Evolutionary conservation across 2,113 vertebrate species (phyloP).

Genomic region (Oryzias curvinotus): DNA sequence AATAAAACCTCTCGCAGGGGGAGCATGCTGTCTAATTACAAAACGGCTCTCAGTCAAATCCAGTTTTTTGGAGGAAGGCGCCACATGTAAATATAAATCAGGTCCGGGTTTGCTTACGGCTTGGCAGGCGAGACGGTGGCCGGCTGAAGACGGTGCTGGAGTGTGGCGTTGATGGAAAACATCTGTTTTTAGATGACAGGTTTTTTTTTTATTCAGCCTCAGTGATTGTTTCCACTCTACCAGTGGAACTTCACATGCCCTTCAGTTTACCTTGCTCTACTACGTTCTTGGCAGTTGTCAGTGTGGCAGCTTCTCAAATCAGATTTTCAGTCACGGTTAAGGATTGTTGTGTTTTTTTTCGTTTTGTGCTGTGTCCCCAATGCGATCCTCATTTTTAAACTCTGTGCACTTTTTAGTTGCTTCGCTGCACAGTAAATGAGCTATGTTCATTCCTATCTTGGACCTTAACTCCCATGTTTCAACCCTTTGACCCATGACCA

Average conservation of each 20-base stretch:
- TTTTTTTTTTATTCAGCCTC: constrained; percentile 27
- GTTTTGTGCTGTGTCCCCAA: not conserved
- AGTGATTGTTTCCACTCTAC: constrained; percentile 17
- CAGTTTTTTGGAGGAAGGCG: constrained; percentile 26
- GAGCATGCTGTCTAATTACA: constrained; percentile 45
- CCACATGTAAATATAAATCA: constrained; percentile 27
- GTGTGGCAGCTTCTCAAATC: constrained; percentile 45
- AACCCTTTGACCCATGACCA: constrained; percentile 2
- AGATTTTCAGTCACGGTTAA: constrained; percentile 33
- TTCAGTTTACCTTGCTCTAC: not conserved
- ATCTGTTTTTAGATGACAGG: constrained; percentile 10
- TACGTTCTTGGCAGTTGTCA: constrained; percentile 39
- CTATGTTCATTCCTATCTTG: constrained; percentile 21
- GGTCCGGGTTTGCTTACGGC: constrained; percentile 4
- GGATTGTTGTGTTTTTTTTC: constrained; percentile 16
- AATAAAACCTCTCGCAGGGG: constrained; percentile 39
- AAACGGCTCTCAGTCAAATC: constrained; percentile 35
- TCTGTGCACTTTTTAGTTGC: constrained; percentile 15
- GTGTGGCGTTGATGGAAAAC: constrained; percentile 1
- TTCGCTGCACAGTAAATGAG: constrained; percentile 15
- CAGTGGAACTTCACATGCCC: constrained; percentile 1
- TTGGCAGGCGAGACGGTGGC: constrained; percentile 12
- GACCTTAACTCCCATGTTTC: constrained; percentile 1
- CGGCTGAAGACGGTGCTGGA: not conserved
- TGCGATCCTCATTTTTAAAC: constrained; percentile 32